Evolutionary conservation across 2,797 vertebrate genomes (phyloP), one percentile per base, ranked within the genome.

Genomic region (Heliangelus exortis): DNA sequence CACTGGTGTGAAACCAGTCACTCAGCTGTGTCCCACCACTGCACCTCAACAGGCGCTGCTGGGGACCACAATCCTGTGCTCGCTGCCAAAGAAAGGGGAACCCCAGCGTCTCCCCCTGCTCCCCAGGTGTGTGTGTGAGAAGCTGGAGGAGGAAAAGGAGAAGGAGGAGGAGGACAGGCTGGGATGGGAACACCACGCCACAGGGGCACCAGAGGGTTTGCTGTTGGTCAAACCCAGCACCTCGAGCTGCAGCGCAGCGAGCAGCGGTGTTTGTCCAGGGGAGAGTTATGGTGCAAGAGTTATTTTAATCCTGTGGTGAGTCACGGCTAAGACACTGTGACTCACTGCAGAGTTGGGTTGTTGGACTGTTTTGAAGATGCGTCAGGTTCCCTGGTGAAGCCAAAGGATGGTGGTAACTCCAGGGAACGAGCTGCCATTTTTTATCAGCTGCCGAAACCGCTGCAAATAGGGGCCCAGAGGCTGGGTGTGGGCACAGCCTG

Each of bases 151-250:
- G 50, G 15, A 48, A 18, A 20, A 74, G 19, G 47, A 48, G 22
- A 22, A 50, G 22, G 12, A 48, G 14, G 57, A 57, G 23, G 20
- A 65, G 45, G 39, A 15, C 71, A 3, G 74, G 41, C 81, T 11
- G 89, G 10, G 66, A 11, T 7, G 5, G 16, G n/a, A 76, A 2
- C 5, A 12, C 28, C 2, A n/a, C 8, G 29, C 43, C 10, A 1
- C 48, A 7, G 25, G 22, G 0, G 53, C 71, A 2, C 45, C 39
- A 0, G 4, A 0, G 4, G 23, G 1, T 0, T 8, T 3, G 13
- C 4, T 25, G 9, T 15, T 1, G 25, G 65, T 63, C 65, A 33
- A 21, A 26, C 1, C 12, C 78, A 2, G 59, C 78, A 7, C 41
- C 66, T 17, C 28, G 8, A 0, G 0, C 31, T 3, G 48, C 57